These are phyloP conservation scores for Dendrolimus punctatus DNA, from an alignment of 1,140 invertebrate species.

Conservation along the genomic window DNA sequence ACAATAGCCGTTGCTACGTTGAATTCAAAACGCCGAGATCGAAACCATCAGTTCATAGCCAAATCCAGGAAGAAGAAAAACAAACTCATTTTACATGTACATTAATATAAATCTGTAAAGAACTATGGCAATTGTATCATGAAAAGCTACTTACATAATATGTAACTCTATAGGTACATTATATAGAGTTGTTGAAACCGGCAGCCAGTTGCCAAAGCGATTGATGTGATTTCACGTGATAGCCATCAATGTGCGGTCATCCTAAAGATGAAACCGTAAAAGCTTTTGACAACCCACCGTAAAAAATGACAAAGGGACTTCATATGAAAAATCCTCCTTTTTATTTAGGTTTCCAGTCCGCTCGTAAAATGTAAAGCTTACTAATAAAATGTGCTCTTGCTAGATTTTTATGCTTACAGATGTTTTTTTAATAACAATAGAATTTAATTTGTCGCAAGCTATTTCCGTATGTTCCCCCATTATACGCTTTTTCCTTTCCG, in stretches of 20 bases:
- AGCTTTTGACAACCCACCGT: constrained; percentile 34
- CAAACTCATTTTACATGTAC: too few species aligned
- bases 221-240: not conserved
- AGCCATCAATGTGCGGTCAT: too few species aligned
- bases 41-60: too few species aligned
- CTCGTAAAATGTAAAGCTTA: constrained; percentile 33
- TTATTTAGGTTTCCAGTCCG: constrained; percentile 29
- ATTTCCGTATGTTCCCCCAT: constrained; percentile 12
- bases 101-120: too few species aligned
- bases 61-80: too few species aligned
- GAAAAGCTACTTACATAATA: too few species aligned
- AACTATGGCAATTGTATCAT: too few species aligned
- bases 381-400: constrained; percentile 26
- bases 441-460: constrained; percentile 13
- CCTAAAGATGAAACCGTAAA: constrained; percentile 32
- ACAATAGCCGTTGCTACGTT: too few species aligned
- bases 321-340: constrained; percentile 38
- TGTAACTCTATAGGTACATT: too few species aligned
- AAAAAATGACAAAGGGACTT: constrained; percentile 43
- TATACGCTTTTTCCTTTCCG: constrained; percentile 8
- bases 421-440: constrained; percentile 17
- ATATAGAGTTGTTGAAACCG: too few species aligned
- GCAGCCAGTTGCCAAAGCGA: too few species aligned
- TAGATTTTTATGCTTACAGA: constrained; percentile 6
- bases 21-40: too few species aligned